A percentile compares a stretch with the other conserved stretches of the same genome.
Evolutionary conservation across 2,113 vertebrate species (phyloP).

Genomic region (Rhinoptilus africanus): DNA sequence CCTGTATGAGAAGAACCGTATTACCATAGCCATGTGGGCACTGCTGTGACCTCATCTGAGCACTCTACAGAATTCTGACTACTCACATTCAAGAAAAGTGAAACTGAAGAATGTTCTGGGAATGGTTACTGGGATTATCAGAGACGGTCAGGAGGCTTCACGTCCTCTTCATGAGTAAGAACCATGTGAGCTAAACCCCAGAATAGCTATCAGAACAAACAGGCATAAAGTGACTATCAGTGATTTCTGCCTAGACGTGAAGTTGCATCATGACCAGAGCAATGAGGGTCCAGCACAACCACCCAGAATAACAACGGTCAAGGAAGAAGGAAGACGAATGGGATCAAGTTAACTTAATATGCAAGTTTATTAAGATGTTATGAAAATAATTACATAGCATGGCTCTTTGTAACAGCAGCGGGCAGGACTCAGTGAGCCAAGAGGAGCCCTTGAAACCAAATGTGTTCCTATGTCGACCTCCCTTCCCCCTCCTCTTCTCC

Average conservation of each 20-base stretch:
- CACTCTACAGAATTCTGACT: background rate
- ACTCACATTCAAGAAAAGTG: background rate
- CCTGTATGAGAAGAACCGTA: background rate
- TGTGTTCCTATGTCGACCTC: background rate
- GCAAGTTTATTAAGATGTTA: background rate
- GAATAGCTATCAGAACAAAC: background rate
- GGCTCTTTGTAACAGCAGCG: background rate
- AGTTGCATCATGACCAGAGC: background rate
- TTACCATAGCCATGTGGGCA: background rate
- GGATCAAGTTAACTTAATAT: slow-evolving; percentile 25
- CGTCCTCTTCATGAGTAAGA: background rate
- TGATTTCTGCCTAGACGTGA: background rate
- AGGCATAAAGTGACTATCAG: background rate
- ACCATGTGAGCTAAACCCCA: background rate
- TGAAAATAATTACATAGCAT: slow-evolving; percentile 1
- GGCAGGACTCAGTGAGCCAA: background rate
- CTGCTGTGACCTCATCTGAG: background rate
- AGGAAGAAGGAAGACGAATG: background rate
- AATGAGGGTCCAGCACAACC: background rate
- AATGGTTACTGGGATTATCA: background rate
- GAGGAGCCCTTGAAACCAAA: slow-evolving; percentile 19
- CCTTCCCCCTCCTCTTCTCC: slow-evolving; percentile 1
- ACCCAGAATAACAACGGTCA: background rate
- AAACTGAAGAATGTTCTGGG: background rate
- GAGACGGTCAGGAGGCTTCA: background rate